phyloP scores from a whole-genome alignment of 2,113 vertebrate genomes.

The Capreolus pygargus region DNA sequence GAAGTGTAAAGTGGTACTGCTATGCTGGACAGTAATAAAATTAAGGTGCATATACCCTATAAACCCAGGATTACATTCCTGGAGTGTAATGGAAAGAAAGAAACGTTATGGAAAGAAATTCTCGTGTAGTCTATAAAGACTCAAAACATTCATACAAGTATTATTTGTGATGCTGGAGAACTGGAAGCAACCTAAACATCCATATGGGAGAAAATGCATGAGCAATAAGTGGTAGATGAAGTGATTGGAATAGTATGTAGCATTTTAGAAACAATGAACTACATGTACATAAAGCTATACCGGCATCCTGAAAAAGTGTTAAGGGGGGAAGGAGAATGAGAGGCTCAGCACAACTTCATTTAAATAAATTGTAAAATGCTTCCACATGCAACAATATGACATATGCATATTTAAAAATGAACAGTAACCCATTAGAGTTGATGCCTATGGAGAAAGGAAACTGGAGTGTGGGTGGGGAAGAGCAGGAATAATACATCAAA shows the following conservation, averaged over 20 bases:
- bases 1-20: not conserved
- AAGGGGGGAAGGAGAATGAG: not conserved
- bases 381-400: not conserved
- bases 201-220: not conserved
- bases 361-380: not conserved
- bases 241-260: not conserved
- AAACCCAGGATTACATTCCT: not conserved
- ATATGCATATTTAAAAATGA: not conserved
- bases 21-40: constrained; percentile 23
- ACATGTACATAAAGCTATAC: not conserved
- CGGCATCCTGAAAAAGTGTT: not conserved
- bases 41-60: not conserved
- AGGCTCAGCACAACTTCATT: not conserved
- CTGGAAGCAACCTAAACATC: not conserved
- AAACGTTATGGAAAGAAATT: constrained; percentile 18
- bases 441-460: not conserved
- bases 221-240: not conserved
- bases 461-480: not conserved
- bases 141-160: not conserved
- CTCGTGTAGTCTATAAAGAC: not conserved
- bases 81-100: not conserved
- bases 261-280: not conserved
- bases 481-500: not conserved
- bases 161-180: not conserved
- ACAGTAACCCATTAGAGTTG: not conserved